Conservation (phyloP, 2,797 vertebrate species). For the Parambassis ranga region DNA sequence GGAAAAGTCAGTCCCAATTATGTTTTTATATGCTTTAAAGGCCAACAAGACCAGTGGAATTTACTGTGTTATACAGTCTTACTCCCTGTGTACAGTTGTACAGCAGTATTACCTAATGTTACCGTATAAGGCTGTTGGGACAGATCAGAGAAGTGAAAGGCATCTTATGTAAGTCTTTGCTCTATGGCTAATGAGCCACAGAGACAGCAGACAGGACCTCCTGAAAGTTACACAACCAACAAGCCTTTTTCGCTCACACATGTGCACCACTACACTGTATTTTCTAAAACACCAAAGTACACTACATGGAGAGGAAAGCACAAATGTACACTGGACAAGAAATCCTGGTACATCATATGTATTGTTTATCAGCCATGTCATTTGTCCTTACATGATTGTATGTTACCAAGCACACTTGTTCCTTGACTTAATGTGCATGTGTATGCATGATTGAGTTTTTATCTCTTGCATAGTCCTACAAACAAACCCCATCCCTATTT, state of each 20-base stretch:
- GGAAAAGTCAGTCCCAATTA: neutral
- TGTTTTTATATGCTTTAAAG: constrained; percentile 9
- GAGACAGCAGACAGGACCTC: constrained; percentile 32
- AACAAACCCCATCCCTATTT: constrained; percentile 61
- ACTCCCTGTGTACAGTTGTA: neutral
- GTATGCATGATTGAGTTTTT: constrained; percentile 20
- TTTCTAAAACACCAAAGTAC: constrained; percentile 21
- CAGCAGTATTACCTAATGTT: constrained; percentile 52
- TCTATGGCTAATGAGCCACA: constrained; percentile 65
- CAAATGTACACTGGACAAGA: neutral
- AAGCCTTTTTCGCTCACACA: constrained; percentile 22
- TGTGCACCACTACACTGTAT: neutral
- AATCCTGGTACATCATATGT: neutral
- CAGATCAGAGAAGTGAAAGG: constrained; percentile 21
- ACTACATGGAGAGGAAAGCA: neutral
- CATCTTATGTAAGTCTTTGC: constrained; percentile 48
- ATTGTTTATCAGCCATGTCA: neutral
- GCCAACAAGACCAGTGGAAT: neutral
- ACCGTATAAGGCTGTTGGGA: constrained; percentile 37
- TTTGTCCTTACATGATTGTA: neutral
- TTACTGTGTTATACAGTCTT: constrained; percentile 9
- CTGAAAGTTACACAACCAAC: constrained; percentile 54
- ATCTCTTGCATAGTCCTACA: constrained; percentile 24
- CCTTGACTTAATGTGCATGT: constrained; percentile 16
- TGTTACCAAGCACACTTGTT: neutral